phyloP scores from a whole-genome alignment of 1,140 invertebrate species.

The Leptinotarsa texana region DNA sequence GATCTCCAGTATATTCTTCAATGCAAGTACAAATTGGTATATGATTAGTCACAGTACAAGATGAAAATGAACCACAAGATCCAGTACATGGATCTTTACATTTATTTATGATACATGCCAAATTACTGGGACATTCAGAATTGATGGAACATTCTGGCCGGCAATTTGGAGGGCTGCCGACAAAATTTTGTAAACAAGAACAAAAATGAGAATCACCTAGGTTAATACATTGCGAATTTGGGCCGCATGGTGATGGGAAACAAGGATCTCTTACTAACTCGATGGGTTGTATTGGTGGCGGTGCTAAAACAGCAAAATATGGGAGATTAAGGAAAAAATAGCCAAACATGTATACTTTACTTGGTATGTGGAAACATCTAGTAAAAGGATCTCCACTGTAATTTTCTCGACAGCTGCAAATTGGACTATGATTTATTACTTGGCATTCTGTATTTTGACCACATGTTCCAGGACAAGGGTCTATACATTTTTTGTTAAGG shows the following conservation, averaged over 20 bases:
- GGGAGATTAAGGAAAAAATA: slow-evolving; percentile 5
- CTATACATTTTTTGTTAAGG: slow-evolving; percentile 74
- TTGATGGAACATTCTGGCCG: slow-evolving; percentile 74
- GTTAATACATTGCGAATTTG: slow-evolving; percentile 67
- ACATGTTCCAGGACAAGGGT: slow-evolving; percentile 79
- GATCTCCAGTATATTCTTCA: slow-evolving; percentile 64
- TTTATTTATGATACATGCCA: slow-evolving; percentile 69
- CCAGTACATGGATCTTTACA: slow-evolving; percentile 73
- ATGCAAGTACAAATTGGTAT: slow-evolving; percentile 62
- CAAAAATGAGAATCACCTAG: slow-evolving; percentile 65
- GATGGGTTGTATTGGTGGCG: slow-evolving; percentile 48
- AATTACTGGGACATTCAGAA: slow-evolving; percentile 68
- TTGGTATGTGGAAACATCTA: slow-evolving; percentile 63
- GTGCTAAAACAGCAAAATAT: slow-evolving; percentile 33
- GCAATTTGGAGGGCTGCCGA: slow-evolving; percentile 73
- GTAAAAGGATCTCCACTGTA: slow-evolving; percentile 77
- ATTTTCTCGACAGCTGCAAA: slow-evolving; percentile 69
- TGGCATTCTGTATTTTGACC: slow-evolving; percentile 70
- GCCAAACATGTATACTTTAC: slow-evolving; percentile 53
- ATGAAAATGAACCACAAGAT: slow-evolving; percentile 66
- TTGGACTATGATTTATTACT: slow-evolving; percentile 68
- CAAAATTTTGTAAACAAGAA: slow-evolving; percentile 68
- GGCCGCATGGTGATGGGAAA: slow-evolving; percentile 70
- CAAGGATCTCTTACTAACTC: slow-evolving; percentile 64
- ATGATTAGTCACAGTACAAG: slow-evolving; percentile 62